A percentile compares a stretch with the other conserved stretches of the same genome.
These are phyloP conservation scores for Peromyscus eremicus DNA, from an alignment of 2,797 vertebrate species.

Conservation along the genomic window DNA sequence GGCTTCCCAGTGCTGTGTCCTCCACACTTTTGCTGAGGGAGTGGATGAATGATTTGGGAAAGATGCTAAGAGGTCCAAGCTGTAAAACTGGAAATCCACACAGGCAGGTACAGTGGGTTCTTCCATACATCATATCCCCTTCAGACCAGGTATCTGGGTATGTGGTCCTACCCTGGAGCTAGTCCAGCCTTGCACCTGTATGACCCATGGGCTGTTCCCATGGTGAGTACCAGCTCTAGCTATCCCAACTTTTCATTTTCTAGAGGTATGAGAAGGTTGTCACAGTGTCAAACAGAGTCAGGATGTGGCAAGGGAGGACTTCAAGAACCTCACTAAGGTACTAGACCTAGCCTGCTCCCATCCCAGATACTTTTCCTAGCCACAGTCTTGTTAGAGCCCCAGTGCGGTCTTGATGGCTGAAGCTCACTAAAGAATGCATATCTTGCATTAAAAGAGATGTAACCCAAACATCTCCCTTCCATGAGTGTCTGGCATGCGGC, in stretches of 20 bases:
- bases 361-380: background rate
- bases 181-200: rapidly evolving
- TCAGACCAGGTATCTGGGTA: background rate
- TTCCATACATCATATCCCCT: background rate
- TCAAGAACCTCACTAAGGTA: background rate
- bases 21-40: background rate
- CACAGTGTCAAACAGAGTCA: background rate
- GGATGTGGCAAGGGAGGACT: background rate
- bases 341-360: background rate
- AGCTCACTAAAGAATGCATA: background rate
- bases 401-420: background rate
- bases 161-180: background rate
- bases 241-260: background rate
- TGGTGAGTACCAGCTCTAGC: background rate
- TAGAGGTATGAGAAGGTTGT: background rate
- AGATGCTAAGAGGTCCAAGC: background rate
- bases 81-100: background rate
- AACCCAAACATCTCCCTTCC: background rate
- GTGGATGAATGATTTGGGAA: background rate
- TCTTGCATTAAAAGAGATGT: background rate
- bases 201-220: background rate
- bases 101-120: too few relatives aligned
- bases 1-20: background rate
- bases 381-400: background rate
- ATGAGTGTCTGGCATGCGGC: background rate